Conservation (phyloP, 2,888 invertebrate genomes). For the Lycia hirtaria region DNA sequence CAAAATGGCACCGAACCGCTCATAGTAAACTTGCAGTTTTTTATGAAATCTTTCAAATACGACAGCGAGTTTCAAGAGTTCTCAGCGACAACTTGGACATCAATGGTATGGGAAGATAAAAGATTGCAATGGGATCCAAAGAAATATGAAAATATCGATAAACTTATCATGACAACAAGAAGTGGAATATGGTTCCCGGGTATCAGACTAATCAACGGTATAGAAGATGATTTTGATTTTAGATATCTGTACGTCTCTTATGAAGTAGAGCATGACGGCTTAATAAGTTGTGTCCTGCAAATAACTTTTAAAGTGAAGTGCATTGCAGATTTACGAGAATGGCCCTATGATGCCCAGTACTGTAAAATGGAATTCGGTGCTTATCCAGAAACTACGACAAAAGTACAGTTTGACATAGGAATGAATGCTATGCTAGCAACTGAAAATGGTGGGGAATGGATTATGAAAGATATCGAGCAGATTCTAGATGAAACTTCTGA, state of each 20-base stretch:
- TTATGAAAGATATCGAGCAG: conserved; percentile 34
- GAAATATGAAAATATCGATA: conserved; percentile 46
- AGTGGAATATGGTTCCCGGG: conserved; percentile 48
- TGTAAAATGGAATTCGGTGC: conserved; percentile 44
- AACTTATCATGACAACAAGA: conserved; percentile 13
- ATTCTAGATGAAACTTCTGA: conserved; percentile 13
- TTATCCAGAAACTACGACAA: not conserved
- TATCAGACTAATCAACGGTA: conserved; percentile 44
- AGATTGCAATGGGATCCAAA: conserved; percentile 55
- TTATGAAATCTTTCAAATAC: conserved; percentile 51
- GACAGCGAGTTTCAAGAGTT: conserved; percentile 46
- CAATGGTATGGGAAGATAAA: conserved; percentile 47
- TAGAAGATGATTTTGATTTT: conserved; percentile 16
- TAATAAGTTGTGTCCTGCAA: conserved; percentile 14
- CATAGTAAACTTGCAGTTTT: conserved; percentile 40
- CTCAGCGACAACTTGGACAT: conserved; percentile 38
- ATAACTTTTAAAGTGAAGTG: conserved; percentile 31
- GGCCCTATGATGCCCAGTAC: conserved; percentile 48
- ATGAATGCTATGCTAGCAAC: conserved; percentile 18
- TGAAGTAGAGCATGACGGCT: conserved; percentile 28
- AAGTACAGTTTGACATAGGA: conserved; percentile 34
- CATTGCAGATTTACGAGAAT: conserved; percentile 37
- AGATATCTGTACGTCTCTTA: conserved; percentile 25
- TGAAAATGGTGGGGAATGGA: conserved; percentile 47
- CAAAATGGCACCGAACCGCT: conserved; percentile 21